Evolutionary conservation across 2,888 invertebrate genomes (phyloP).

Genomic region (Chouioia cunea): DNA sequence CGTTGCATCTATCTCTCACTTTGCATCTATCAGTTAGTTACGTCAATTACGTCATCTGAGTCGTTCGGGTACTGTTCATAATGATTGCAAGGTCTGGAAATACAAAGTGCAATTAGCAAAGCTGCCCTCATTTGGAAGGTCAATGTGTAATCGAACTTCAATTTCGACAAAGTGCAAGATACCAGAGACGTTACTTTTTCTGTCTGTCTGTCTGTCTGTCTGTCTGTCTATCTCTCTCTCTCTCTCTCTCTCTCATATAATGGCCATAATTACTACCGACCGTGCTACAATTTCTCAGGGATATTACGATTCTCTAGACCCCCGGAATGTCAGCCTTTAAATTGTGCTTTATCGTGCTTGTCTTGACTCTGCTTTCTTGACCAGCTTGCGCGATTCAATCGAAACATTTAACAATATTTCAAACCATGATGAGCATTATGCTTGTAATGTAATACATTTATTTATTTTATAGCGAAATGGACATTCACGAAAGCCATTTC

Average conservation of each 20-base stretch:
- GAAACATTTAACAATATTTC: too few species aligned
- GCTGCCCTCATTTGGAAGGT: slow-evolving; percentile 42
- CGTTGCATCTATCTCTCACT: too few species aligned
- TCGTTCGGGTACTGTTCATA: too few species aligned
- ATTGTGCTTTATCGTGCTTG: slow-evolving; percentile 29
- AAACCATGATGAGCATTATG: too few species aligned
- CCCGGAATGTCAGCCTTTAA: slow-evolving; percentile 13
- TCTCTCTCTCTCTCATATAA: too few species aligned
- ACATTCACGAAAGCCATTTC: too few species aligned
- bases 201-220: too few species aligned
- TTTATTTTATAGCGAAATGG: too few species aligned
- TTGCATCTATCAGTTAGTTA: too few species aligned
- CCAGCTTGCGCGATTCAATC: slow-evolving; percentile 4
- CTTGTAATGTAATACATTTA: too few species aligned
- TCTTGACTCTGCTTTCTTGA: slow-evolving; percentile 10
- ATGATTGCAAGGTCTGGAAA: slow-evolving; percentile 37
- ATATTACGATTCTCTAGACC: slow-evolving; percentile 21
- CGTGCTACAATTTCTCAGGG: not conserved
- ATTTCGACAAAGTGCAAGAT: slow-evolving; percentile 50
- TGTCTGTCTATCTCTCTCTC: not conserved
- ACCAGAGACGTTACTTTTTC: slow-evolving; percentile 2
- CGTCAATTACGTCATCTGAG: too few species aligned
- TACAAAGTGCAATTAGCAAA: slow-evolving; percentile 40
- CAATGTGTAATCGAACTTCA: slow-evolving; percentile 60
- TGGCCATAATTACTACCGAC: slow-evolving; percentile 29